These are phyloP conservation scores for Campaea margaritaria DNA, from an alignment of 2,888 invertebrate genomes.

Conservation along the genomic window DNA sequence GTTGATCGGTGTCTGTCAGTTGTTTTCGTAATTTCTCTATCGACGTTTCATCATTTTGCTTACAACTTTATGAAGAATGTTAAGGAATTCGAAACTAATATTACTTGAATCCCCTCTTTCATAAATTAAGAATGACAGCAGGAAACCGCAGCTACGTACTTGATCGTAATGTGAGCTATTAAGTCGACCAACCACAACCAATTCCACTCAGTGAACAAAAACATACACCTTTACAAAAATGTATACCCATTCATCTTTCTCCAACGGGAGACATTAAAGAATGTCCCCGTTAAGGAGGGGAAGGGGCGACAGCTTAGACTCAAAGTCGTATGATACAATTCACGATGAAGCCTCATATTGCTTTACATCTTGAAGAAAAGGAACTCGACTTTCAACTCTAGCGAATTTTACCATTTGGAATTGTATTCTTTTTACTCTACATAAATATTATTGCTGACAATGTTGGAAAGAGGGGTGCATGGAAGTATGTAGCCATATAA, in stretches of 20 bases:
- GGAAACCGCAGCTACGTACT: constrained; percentile 72
- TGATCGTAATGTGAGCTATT: constrained; percentile 73
- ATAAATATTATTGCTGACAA: constrained; percentile 71
- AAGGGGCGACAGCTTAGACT: constrained; percentile 70
- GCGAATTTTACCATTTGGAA: constrained; percentile 39
- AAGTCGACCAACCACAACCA: constrained; percentile 78
- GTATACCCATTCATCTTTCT: constrained; percentile 83
- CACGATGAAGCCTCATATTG: constrained; percentile 46
- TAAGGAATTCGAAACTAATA: constrained; percentile 16
- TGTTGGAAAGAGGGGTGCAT: constrained; percentile 61
- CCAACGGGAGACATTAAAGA: constrained; percentile 81
- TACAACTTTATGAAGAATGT: constrained; percentile 42
- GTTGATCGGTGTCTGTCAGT: constrained; percentile 65
- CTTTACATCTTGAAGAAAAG: constrained; percentile 40
- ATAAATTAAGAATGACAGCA: constrained; percentile 63
- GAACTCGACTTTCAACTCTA: constrained; percentile 54
- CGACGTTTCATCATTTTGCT: constrained; percentile 48
- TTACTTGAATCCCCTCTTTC: constrained; percentile 42
- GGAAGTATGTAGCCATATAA: neutral
- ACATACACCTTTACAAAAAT: constrained; percentile 82
- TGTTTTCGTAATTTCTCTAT: constrained; percentile 55
- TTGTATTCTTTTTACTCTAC: constrained; percentile 61
- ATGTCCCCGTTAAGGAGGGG: constrained; percentile 81
- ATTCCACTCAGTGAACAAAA: constrained; percentile 77
- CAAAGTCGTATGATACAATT: constrained; percentile 67